phyloP scores from a whole-genome alignment of 2,113 vertebrate species.

The Zapus hudsonius region DNA sequence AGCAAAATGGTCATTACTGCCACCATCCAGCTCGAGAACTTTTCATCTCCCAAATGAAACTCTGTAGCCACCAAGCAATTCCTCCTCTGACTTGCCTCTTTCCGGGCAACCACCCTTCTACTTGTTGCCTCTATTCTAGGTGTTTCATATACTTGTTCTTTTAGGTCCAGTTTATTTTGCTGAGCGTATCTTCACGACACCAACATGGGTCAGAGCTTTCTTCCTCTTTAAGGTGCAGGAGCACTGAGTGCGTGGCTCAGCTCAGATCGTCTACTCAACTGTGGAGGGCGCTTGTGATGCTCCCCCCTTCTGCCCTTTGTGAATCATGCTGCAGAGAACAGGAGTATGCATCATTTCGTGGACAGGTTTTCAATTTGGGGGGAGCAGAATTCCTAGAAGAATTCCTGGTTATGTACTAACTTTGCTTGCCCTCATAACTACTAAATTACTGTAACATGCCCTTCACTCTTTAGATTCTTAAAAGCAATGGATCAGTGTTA shows the following conservation, averaged over 20 bases:
- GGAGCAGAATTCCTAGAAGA: neutral
- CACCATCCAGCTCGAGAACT: neutral
- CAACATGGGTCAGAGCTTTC: neutral
- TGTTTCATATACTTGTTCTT: neutral
- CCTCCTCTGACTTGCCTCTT: neutral
- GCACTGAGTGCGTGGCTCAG: neutral
- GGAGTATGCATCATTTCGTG: neutral
- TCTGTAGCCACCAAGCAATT: neutral
- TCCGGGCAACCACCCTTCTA: neutral
- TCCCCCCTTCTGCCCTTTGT: neutral
- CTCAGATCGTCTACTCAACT: neutral
- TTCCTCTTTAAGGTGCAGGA: neutral
- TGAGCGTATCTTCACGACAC: neutral
- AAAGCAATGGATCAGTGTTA: neutral
- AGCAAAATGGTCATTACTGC: neutral
- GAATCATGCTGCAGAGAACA: neutral
- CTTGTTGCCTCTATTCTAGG: neutral
- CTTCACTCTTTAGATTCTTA: neutral
- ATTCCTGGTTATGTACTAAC: neutral
- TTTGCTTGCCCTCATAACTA: neutral
- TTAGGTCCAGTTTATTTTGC: neutral
- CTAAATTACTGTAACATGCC: no score
- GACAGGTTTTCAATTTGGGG: neutral
- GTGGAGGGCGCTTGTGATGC: neutral
- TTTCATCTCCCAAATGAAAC: constrained; percentile 3